phyloP scores from a whole-genome alignment of 2,113 vertebrate species.

The Hippoglossus stenolepis region DNA sequence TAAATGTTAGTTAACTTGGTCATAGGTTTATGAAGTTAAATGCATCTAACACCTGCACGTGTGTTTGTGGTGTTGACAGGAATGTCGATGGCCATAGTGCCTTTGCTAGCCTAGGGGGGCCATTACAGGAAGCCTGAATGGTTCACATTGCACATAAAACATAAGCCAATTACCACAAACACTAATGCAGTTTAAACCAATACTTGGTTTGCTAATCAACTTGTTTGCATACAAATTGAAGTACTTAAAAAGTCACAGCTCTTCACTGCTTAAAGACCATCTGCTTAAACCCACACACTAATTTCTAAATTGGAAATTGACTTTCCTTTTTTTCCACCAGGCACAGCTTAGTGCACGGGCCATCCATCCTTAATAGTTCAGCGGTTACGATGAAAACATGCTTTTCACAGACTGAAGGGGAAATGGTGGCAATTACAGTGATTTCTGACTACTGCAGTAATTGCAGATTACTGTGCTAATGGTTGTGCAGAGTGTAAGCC shows the following conservation, averaged over 20 bases:
- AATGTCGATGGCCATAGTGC: constrained; percentile 34
- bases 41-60: constrained; percentile 4
- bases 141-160: constrained; percentile 74
- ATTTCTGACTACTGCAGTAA: constrained; percentile 68
- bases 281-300: constrained; percentile 65
- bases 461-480: constrained; percentile 72
- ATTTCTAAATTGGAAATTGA: constrained; percentile 76
- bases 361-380: constrained; percentile 60
- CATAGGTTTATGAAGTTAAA: constrained; percentile 21
- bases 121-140: constrained; percentile 53
- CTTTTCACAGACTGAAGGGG: constrained; percentile 55
- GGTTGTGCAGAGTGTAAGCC: constrained; percentile 59
- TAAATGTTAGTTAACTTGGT: neutral
- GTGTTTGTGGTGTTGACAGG: constrained; percentile 43
- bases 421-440: constrained; percentile 67
- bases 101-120: constrained; percentile 56
- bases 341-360: constrained; percentile 42
- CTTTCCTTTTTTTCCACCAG: constrained; percentile 54
- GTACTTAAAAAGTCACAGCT: constrained; percentile 72
- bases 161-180: constrained; percentile 77
- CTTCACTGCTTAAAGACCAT: constrained; percentile 70
- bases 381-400: constrained; percentile 61
- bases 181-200: constrained; percentile 77
- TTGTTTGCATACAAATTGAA: constrained; percentile 81
- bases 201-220: constrained; percentile 73